These are phyloP conservation scores for Rhipidura dahli DNA, from an alignment of 2,113 vertebrate species.

Conservation along the genomic window DNA sequence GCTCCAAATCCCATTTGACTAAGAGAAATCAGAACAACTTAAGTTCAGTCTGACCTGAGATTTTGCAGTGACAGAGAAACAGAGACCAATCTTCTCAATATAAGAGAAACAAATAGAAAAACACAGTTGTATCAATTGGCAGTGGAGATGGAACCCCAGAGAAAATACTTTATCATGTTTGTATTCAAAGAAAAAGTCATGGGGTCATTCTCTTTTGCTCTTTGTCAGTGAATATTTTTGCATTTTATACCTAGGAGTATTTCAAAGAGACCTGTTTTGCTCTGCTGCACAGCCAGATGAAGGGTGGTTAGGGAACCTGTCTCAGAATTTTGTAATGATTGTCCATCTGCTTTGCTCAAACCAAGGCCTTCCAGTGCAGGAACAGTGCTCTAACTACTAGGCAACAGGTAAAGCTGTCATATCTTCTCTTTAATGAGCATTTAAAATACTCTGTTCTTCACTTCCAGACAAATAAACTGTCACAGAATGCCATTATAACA, in stretches of 20 bases:
- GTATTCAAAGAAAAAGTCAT: not conserved
- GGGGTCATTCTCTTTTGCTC: not conserved
- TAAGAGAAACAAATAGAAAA: not conserved
- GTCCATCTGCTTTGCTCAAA: not conserved
- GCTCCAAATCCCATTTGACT: not conserved
- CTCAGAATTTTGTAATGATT: not conserved
- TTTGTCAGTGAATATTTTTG: not conserved
- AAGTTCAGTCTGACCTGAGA: not conserved
- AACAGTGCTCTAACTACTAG: not conserved
- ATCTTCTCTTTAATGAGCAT: constrained; percentile 36
- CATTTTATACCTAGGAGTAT: not conserved
- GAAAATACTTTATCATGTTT: not conserved
- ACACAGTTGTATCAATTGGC: not conserved
- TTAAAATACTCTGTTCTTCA: not conserved
- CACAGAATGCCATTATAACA: not conserved
- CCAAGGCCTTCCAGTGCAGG: not conserved
- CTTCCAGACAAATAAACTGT: constrained; percentile 34
- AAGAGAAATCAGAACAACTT: not conserved
- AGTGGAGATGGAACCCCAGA: not conserved
- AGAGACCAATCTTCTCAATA: not conserved
- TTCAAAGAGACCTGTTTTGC: not conserved
- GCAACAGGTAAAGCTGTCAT: constrained; percentile 24
- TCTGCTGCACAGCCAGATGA: not conserved
- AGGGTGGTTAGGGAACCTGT: not conserved
- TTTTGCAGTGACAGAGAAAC: not conserved